phyloP scores from a whole-genome alignment of 2,797 vertebrate genomes.

The Gastrophryne carolinensis region DNA sequence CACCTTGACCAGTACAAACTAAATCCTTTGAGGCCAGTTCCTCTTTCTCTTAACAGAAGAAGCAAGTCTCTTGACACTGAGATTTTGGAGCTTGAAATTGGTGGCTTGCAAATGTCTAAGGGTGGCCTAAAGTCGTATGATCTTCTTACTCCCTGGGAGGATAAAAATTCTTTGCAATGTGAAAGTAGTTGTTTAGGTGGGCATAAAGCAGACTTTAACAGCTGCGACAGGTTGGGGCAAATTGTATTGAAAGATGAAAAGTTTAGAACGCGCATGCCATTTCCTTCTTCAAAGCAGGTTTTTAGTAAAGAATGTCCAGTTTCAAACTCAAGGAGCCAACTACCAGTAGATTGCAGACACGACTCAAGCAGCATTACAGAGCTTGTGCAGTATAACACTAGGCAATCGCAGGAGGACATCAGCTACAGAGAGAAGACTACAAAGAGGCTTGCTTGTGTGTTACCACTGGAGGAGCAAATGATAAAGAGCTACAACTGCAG shows the following conservation, averaged over 20 bases:
- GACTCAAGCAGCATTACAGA: slow-evolving; percentile 63
- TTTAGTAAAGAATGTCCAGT: slow-evolving; percentile 23
- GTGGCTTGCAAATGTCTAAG: slow-evolving; percentile 62
- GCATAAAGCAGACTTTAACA: background rate
- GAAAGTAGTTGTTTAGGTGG: background rate
- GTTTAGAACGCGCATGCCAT: background rate
- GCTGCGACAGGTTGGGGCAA: background rate
- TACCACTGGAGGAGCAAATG: slow-evolving; percentile 59
- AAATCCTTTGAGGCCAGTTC: slow-evolving; percentile 71
- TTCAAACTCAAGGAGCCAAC: slow-evolving; percentile 52
- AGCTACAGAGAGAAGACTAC: slow-evolving; percentile 32
- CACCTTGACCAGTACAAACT: slow-evolving; percentile 81
- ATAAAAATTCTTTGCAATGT: slow-evolving; percentile 49
- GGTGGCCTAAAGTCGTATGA: slow-evolving; percentile 66
- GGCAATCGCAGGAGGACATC: slow-evolving; percentile 55
- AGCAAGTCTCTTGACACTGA: slow-evolving; percentile 92
- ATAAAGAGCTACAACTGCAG: slow-evolving; percentile 58
- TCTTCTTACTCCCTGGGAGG: slow-evolving; percentile 63
- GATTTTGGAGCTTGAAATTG: slow-evolving; percentile 78
- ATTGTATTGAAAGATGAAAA: slow-evolving; percentile 19
- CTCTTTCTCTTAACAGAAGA: slow-evolving; percentile 82
- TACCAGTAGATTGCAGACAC: slow-evolving; percentile 56
- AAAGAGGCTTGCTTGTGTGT: slow-evolving; percentile 56
- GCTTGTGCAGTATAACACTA: slow-evolving; percentile 61
- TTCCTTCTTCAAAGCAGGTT: slow-evolving; percentile 34